Evolutionary conservation across 2,888 invertebrate genomes (phyloP).

Genomic region (Mythimna pallens): DNA sequence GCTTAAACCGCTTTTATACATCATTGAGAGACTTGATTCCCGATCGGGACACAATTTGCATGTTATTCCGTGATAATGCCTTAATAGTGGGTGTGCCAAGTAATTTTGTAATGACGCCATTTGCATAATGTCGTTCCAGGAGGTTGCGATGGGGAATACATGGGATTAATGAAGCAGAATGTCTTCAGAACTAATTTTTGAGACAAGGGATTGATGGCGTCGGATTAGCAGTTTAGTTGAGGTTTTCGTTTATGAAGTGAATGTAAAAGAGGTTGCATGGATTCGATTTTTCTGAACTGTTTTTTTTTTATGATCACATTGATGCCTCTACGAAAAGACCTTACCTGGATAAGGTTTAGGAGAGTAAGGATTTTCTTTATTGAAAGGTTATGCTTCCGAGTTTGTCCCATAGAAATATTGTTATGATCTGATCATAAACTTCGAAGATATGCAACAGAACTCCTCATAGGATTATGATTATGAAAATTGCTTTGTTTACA

Average conservation of each 20-base stretch:
- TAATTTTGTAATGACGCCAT: constrained; percentile 77
- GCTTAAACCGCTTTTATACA: constrained; percentile 88
- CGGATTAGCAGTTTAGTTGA: constrained; percentile 26
- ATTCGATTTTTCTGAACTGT: background rate
- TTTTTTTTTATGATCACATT: too few relatives aligned
- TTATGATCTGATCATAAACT: too few relatives aligned
- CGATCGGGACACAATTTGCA: constrained; percentile 88
- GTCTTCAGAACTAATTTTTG: constrained; percentile 44
- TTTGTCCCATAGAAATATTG: too few relatives aligned
- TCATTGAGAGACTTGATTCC: constrained; percentile 90
- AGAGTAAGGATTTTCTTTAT: too few relatives aligned
- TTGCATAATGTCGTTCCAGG: constrained; percentile 69
- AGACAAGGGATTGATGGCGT: constrained; percentile 2
- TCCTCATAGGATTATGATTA: too few relatives aligned
- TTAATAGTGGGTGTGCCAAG: constrained; percentile 81
- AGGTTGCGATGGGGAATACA: constrained; percentile 40
- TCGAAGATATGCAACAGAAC: too few relatives aligned
- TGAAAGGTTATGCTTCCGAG: too few relatives aligned
- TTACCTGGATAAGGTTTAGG: too few relatives aligned
- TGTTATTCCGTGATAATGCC: constrained; percentile 85
- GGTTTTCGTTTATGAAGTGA: background rate
- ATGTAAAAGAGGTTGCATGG: background rate
- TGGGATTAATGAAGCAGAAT: constrained; percentile 37
- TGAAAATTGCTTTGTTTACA: too few relatives aligned
- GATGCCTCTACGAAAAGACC: too few relatives aligned